Percentiles rank a stretch among this genome's conserved stretches.
phyloP scores from a whole-genome alignment of 1,140 invertebrate species.

The Brachionus calyciflorus region DNA sequence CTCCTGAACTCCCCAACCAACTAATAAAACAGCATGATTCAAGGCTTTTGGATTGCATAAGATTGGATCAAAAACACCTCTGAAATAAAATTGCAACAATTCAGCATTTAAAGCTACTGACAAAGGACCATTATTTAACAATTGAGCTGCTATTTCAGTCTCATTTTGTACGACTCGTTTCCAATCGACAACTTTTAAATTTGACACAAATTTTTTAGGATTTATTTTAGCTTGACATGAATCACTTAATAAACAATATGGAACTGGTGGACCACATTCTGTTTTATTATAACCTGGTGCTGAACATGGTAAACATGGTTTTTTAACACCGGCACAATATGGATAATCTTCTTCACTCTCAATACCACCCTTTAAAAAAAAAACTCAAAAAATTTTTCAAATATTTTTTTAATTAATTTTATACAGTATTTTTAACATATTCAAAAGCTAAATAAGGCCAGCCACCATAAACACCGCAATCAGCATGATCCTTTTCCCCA shows the following conservation, averaged over 20 bases:
- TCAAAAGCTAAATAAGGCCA: conserved; percentile 56
- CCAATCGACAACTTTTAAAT: conserved; percentile 53
- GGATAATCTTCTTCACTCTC: conserved; percentile 52
- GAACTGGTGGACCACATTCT: conserved; percentile 53
- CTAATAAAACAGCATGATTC: conserved; percentile 55
- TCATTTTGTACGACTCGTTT: conserved; percentile 53
- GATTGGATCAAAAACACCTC: conserved; percentile 51
- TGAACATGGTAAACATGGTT: conserved; percentile 52
- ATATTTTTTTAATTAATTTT: neutral
- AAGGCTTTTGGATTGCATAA: conserved; percentile 53
- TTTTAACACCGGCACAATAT: conserved; percentile 53
- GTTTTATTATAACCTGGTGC: conserved; percentile 54
- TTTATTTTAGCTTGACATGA: conserved; percentile 54
- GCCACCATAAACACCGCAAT: conserved; percentile 57
- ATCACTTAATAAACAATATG: conserved; percentile 53
- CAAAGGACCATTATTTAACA: conserved; percentile 54
- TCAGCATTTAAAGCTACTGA: conserved; percentile 55
- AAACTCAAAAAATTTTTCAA: neutral
- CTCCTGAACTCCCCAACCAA: conserved; percentile 55
- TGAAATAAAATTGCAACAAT: conserved; percentile 54
- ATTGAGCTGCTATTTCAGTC: conserved; percentile 51
- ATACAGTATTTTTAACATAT: conserved; percentile 51
- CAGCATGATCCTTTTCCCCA: conserved; percentile 48
- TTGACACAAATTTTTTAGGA: conserved; percentile 52
- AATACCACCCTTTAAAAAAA: conserved; percentile 52